Evolutionary conservation across 2,888 invertebrate genomes (phyloP).

Genomic region (Phlogophora meticulosa): DNA sequence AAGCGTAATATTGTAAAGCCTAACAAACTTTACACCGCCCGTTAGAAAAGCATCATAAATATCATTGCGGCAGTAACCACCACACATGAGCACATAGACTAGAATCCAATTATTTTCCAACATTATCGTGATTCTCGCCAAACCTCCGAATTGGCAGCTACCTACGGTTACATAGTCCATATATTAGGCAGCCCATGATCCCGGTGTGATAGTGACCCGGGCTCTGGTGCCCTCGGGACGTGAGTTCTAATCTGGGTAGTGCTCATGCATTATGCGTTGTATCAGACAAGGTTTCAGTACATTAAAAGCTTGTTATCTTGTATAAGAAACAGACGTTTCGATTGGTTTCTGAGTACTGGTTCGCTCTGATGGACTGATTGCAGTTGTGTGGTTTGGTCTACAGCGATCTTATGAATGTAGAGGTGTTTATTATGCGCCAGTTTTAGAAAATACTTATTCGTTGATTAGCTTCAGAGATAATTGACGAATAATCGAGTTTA

Average conservation of each 20-base stretch:
- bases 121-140: constrained; percentile 59
- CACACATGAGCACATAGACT: constrained; percentile 15
- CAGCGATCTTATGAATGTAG: not conserved
- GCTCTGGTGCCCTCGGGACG: constrained; percentile 59
- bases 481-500: too few species aligned
- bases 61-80: constrained; percentile 29
- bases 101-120: constrained; percentile 61
- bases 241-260: constrained; percentile 65
- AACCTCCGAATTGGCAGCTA: constrained; percentile 64
- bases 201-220: constrained; percentile 31
- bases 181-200: constrained; percentile 52
- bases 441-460: not conserved
- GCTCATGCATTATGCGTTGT: constrained; percentile 63
- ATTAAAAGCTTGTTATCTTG: constrained; percentile 64
- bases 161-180: constrained; percentile 31
- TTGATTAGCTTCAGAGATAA: too few species aligned
- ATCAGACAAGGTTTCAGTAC: constrained; percentile 34
- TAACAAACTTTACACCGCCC: constrained; percentile 14
- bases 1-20: not conserved
- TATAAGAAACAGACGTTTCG: constrained; percentile 61
- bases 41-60: constrained; percentile 49
- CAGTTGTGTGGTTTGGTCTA: not conserved
- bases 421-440: constrained; percentile 24
- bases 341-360: constrained; percentile 40
- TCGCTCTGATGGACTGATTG: constrained; percentile 31